Conservation (phyloP, 2,113 vertebrate genomes). For the Corythornis madagascariensis region DNA sequence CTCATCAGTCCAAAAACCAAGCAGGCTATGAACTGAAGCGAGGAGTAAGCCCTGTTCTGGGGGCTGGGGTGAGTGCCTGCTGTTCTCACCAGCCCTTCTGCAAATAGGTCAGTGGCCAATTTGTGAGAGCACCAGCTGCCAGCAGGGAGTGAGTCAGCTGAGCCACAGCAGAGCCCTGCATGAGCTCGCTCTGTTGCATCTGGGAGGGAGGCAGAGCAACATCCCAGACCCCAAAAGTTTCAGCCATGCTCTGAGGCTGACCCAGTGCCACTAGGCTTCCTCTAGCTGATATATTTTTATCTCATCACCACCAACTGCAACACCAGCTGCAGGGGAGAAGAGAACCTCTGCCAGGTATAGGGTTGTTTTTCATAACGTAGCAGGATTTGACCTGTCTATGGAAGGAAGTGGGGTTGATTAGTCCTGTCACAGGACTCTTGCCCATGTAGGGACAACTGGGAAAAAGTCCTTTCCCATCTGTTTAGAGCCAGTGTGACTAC, state of each 20-base stretch:
- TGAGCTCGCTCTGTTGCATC: neutral
- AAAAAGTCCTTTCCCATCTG: neutral
- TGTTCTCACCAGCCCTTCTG: neutral
- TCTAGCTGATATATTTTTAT: neutral
- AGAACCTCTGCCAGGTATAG: neutral
- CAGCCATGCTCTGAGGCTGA: neutral
- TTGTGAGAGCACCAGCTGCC: neutral
- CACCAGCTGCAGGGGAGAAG: neutral
- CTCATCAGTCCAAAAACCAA: neutral
- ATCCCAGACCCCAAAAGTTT: neutral
- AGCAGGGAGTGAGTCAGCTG: neutral
- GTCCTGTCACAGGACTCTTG: neutral
- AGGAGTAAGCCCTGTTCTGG: neutral
- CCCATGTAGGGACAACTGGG: neutral
- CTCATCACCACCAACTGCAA: neutral
- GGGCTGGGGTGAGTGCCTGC: neutral
- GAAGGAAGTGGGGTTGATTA: neutral
- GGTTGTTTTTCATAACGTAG: neutral
- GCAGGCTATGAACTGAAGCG: neutral
- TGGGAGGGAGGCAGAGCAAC: neutral
- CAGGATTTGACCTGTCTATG: neutral
- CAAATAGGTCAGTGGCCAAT: neutral
- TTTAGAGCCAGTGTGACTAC: neutral
- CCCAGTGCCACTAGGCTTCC: neutral
- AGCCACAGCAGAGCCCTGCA: neutral